Evolutionary conservation across 2,113 vertebrate species (phyloP).

Genomic region (Corythornis madagascariensis): DNA sequence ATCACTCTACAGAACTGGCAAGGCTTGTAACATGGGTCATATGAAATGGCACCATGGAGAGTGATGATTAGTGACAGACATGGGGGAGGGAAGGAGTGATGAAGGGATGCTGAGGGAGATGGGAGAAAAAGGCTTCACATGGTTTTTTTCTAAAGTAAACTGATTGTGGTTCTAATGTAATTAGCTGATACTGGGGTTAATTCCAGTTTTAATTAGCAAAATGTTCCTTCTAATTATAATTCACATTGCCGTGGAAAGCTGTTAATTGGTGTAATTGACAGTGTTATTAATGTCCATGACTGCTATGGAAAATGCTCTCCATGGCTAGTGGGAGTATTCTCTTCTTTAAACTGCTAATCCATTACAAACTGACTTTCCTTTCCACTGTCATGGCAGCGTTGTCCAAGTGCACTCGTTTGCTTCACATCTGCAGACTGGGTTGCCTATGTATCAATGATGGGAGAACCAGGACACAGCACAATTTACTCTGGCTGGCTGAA

Average conservation of each 20-base stretch:
- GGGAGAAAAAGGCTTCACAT: neutral
- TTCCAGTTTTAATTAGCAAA: constrained; percentile 52
- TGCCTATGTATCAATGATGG: neutral
- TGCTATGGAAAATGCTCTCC: neutral
- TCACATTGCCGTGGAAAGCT: constrained; percentile 11
- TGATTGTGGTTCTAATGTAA: constrained; percentile 28
- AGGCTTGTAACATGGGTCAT: neutral
- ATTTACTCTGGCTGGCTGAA: neutral
- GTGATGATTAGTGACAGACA: neutral
- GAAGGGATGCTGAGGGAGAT: neutral
- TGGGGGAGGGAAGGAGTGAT: accelerated
- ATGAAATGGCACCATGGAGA: neutral
- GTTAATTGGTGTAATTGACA: constrained; percentile 39
- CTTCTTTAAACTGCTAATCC: neutral
- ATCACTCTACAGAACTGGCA: neutral
- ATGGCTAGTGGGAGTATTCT: neutral
- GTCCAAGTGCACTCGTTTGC: neutral
- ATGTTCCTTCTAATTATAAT: constrained; percentile 29
- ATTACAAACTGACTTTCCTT: neutral
- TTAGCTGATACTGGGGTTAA: constrained; percentile 34
- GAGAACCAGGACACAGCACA: neutral
- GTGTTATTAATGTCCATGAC: constrained; percentile 29
- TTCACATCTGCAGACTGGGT: neutral
- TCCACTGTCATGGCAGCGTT: accelerated
- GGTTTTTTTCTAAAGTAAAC: neutral